Base-by-base conservation (phyloP, 2,797 vertebrate genomes). In the Poeciliopsis presidionis region DNA sequence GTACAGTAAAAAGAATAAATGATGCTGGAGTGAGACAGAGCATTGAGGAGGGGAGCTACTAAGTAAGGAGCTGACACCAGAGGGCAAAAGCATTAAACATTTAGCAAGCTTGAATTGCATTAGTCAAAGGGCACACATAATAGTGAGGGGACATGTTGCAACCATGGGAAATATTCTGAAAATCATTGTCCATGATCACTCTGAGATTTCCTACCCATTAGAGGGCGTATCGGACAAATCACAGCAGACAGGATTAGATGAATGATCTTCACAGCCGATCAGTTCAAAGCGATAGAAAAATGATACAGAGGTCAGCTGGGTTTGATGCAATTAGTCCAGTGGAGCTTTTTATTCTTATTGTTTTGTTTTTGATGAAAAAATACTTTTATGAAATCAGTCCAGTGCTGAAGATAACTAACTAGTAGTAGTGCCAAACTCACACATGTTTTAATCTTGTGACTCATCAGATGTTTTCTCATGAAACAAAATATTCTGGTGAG, bases 81-180 rank as follows among this genome's bases (percentile, higher is more conserved):
- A 90, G 90, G 93, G 86, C 88, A 94, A 93, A 93, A 80, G 90
- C 91, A 91, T 93, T 92, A 93, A 84, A 88, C 88, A 84, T 86
- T 88, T 80, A 82, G 69, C 86, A 77, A 88, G 80, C 77, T 84
- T 92, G 85, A 90, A 93, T 88, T 83, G 82, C 88, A 89, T 93
- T 89, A 91, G 87, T 84, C 87, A 86, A 89, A 92, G 89, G 84
- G 78, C 84, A 92, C 77, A 70, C 47, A 84, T 83, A 93, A 92
- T 88, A 89, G 84, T 80, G 83, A 83, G 84, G 80, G 86, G 83
- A 87, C 86, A 88, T 86, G 87, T 88, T 79, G 76, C 82, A 88
- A 88, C 88, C 90, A 89, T 91, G 92, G 89, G 87, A 93, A 91
- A 88, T 88, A 87, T 89, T 88, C 83, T 0, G 80, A 84, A 88